These are phyloP conservation scores for Chaetorhynchus papuensis DNA, from an alignment of 2,113 vertebrate species.

Conservation along the genomic window DNA sequence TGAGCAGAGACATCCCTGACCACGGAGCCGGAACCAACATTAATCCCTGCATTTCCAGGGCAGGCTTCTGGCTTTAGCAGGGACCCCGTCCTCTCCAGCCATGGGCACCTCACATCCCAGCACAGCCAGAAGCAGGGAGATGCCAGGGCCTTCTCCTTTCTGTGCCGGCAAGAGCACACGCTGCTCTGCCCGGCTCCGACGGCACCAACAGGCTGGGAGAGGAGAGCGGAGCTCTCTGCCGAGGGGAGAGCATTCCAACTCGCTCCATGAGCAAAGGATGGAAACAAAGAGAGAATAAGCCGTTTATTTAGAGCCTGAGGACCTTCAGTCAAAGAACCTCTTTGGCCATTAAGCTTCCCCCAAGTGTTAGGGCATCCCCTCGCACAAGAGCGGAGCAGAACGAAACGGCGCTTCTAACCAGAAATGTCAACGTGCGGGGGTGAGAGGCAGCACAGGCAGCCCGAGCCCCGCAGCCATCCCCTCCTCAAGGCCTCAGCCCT, in stretches of 20 bases:
- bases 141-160: rapidly evolving
- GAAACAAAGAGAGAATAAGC: not conserved
- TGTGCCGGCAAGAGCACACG: rapidly evolving
- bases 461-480: not conserved
- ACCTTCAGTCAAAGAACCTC: not conserved
- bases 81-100: not conserved
- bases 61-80: not conserved
- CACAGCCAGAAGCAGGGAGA: rapidly evolving
- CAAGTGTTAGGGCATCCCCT: rapidly evolving
- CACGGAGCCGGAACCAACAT: rapidly evolving
- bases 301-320: not conserved
- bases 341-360: not conserved
- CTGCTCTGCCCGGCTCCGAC: not conserved
- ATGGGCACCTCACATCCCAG: rapidly evolving
- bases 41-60: rapidly evolving
- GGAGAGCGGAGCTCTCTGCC: not conserved
- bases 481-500: not conserved
- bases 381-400: not conserved
- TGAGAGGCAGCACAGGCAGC: not conserved
- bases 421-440: rapidly evolving
- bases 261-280: too few relatives aligned
- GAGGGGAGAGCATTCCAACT: not conserved
- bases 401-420: rapidly evolving
- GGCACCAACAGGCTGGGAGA: not conserved
- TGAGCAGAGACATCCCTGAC: rapidly evolving